Evolutionary conservation across 1,140 invertebrate genomes (phyloP).

Genomic region (Triops longicaudatus): DNA sequence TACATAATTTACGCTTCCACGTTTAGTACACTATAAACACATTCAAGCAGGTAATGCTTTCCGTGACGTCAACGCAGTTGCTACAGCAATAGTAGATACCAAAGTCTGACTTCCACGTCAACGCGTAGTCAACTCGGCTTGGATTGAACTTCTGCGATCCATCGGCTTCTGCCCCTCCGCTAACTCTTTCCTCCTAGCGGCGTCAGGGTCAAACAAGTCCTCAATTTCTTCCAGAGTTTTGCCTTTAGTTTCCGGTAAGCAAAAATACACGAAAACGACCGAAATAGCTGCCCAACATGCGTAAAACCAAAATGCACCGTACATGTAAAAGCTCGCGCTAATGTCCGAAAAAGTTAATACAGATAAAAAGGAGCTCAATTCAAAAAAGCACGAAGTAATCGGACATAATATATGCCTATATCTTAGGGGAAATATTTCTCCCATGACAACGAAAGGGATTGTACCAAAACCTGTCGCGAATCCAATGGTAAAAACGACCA

Average conservation of each 20-base stretch:
- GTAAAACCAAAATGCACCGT: slow-evolving; percentile 41
- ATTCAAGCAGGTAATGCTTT: too few species aligned
- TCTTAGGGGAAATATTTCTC: slow-evolving; percentile 7
- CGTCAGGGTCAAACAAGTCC: not conserved
- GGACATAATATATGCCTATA: slow-evolving; percentile 6
- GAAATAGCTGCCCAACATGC: slow-evolving; percentile 45
- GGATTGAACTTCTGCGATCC: too few species aligned
- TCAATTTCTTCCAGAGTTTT: slow-evolving; percentile 56
- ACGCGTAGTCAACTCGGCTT: too few species aligned
- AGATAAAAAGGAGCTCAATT: not conserved
- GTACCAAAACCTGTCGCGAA: slow-evolving; percentile 69
- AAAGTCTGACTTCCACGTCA: too few species aligned
- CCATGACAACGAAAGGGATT: slow-evolving; percentile 67
- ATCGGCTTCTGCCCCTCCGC: too few species aligned
- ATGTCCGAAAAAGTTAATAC: not conserved
- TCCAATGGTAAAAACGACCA: slow-evolving; percentile 62
- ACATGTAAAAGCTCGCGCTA: not conserved
- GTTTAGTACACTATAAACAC: too few species aligned
- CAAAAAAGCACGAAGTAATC: not conserved
- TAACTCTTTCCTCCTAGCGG: too few species aligned
- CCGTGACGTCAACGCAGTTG: too few species aligned
- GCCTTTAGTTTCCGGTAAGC: slow-evolving; percentile 63
- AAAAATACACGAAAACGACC: slow-evolving; percentile 47
- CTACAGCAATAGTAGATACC: too few species aligned
- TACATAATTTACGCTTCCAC: too few species aligned